Base-by-base conservation (phyloP, 2,113 vertebrate genomes). In the Scytalopus superciliaris region DNA sequence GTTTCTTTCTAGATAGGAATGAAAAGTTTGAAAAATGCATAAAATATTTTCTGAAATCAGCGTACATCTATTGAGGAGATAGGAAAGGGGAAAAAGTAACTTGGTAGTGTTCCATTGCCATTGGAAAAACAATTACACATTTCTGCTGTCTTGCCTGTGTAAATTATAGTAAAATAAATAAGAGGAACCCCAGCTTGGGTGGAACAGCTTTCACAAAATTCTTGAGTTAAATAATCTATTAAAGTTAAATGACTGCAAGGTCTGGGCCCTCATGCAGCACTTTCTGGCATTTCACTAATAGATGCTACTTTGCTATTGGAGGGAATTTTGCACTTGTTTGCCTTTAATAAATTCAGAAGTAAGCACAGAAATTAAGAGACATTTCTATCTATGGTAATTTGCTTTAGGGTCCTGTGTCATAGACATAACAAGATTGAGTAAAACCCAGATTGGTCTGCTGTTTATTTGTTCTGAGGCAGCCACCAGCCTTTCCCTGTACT, bases 241-340 rank as follows among this genome's bases (percentile, higher is more conserved):
- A 44, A 55, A 14, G 60, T 42, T 57, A 77, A 89, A 66, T 66
- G 57, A 30, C 72, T 86, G 35, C 23, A 25, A 35, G 42, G 31
- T 67, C 66, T 90, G 21, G 35, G n/a, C 31, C 76, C 81, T 85
- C 45, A 30, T n/a, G 39, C 60, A 75, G 60, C 47, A 33, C 24
- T 64, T 75, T 47, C 63, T 56, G n/a, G 27, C 49, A 79, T 79
- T 93, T 90, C 84, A 62, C 72, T 72, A 76, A 64, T 56, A 40
- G 9, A 42, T n/a, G 19, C 4, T 53, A 3, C 39, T 75, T 90
- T 76, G 23, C 42, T 63, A 5, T 77, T 79, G 23, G 64, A 53
- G 39, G 35, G n/a, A 56, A 56, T 90, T 94, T 80, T 90, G 47
- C 66, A 33, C 67, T 66, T 82, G n/a, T 90, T 96, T 74, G 31